These are phyloP conservation scores for Neosilurus mollespiculum DNA, from an alignment of 2,797 vertebrate genomes.

Conservation along the genomic window DNA sequence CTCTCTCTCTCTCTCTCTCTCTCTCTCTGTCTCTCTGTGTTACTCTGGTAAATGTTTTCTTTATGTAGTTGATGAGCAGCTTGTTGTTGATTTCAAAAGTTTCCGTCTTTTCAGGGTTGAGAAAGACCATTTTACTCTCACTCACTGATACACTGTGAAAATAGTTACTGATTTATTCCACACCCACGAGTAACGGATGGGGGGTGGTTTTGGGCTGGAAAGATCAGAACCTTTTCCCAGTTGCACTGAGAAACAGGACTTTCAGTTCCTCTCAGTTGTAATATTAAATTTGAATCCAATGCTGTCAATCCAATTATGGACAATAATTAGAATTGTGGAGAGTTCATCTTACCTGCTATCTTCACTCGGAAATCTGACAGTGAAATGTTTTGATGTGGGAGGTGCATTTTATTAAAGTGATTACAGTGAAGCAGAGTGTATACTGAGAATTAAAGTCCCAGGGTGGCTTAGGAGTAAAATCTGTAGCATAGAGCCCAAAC, in stretches of 20 bases:
- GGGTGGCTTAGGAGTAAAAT: background rate
- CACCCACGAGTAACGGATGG: background rate
- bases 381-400: background rate
- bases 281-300: background rate
- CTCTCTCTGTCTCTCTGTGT: background rate
- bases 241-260: background rate
- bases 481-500: background rate
- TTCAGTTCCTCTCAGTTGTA: background rate
- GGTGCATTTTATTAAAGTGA: background rate
- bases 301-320: background rate
- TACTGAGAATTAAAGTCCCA: background rate
- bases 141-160: background rate
- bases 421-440: too few species aligned
- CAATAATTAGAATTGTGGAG: background rate
- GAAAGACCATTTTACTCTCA: conserved; percentile 35
- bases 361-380: background rate
- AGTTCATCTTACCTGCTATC: background rate
- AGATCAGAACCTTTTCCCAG: background rate
- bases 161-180: conserved; percentile 16
- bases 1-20: too few species aligned
- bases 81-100: conserved; percentile 9
- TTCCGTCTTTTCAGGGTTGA: conserved; percentile 38
- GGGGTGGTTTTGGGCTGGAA: background rate
- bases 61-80: conserved; percentile 34
- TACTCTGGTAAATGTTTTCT: conserved; percentile 30